phyloP scores from a whole-genome alignment of 2,797 vertebrate genomes.

The Galagoides demidoff region DNA sequence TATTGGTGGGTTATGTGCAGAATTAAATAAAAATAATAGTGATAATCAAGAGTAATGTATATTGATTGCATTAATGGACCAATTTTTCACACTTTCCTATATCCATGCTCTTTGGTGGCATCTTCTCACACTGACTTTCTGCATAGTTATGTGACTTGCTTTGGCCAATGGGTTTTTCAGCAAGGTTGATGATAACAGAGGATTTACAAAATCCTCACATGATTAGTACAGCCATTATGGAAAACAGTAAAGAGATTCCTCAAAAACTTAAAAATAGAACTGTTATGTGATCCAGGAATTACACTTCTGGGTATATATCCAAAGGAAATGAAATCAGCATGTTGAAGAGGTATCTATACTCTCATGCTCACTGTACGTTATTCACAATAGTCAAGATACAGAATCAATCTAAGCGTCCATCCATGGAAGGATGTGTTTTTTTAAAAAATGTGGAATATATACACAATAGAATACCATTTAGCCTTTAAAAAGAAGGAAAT shows the following conservation, averaged over 20 bases:
- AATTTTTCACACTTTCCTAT: neutral
- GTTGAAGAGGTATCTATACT: neutral
- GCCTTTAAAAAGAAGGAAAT: neutral
- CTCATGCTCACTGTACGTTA: neutral
- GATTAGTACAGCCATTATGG: neutral
- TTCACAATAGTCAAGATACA: neutral
- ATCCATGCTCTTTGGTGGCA: neutral
- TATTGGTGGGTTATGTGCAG: constrained; percentile 2
- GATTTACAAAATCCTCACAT: neutral
- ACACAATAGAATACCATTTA: neutral
- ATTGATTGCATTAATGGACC: neutral
- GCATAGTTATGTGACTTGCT: neutral
- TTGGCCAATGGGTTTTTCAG: neutral
- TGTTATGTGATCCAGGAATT: neutral
- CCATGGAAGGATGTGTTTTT: neutral
- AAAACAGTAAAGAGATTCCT: neutral
- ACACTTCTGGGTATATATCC: neutral
- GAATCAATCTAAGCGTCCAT: neutral
- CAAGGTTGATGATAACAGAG: neutral
- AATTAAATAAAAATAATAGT: constrained; percentile 2
- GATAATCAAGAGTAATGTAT: neutral
- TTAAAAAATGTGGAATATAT: neutral
- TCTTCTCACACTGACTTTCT: neutral
- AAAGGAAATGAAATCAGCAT: neutral
- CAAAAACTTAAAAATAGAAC: neutral